Percentiles rank a stretch among this genome's conserved stretches.
These are phyloP conservation scores for Opisthograptis luteolata DNA, from an alignment of 2,888 invertebrate species.

Conservation along the genomic window DNA sequence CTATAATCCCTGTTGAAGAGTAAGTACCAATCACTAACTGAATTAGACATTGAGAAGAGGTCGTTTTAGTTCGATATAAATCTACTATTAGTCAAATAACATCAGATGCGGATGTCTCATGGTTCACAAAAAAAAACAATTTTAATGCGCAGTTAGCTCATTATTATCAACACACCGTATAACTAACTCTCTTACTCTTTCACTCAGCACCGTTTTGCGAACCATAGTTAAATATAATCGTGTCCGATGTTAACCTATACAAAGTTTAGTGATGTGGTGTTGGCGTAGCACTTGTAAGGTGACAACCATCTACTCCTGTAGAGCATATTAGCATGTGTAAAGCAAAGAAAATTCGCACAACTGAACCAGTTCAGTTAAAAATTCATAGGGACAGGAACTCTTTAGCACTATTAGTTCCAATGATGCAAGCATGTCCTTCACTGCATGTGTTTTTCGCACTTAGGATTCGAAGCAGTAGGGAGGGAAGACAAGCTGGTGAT, in stretches of 20 bases:
- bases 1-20: constrained; percentile 93
- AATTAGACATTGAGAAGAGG: not conserved
- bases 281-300: constrained; percentile 43
- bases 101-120: not conserved
- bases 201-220: not conserved
- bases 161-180: not conserved
- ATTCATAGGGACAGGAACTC: constrained; percentile 13
- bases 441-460: constrained; percentile 84
- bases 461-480: constrained; percentile 88
- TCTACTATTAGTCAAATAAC: constrained; percentile 1
- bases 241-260: not conserved
- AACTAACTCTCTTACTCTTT: no score
- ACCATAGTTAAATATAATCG: not conserved
- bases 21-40: constrained; percentile 79
- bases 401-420: constrained; percentile 44
- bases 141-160: not conserved
- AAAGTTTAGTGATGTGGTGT: constrained; percentile 42
- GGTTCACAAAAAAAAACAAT: not conserved
- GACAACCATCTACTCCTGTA: constrained; percentile 24
- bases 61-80: constrained; percentile 11
- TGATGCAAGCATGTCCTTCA: constrained; percentile 71
- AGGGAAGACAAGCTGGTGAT: constrained; percentile 94
- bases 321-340: constrained; percentile 51
- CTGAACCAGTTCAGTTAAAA: constrained; percentile 15
- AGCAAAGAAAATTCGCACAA: constrained; percentile 32